A percentile compares a stretch with the other conserved stretches of the same genome.
Conservation (phyloP, 2,888 invertebrate genomes). For the Diplolepis rosae region DNA sequence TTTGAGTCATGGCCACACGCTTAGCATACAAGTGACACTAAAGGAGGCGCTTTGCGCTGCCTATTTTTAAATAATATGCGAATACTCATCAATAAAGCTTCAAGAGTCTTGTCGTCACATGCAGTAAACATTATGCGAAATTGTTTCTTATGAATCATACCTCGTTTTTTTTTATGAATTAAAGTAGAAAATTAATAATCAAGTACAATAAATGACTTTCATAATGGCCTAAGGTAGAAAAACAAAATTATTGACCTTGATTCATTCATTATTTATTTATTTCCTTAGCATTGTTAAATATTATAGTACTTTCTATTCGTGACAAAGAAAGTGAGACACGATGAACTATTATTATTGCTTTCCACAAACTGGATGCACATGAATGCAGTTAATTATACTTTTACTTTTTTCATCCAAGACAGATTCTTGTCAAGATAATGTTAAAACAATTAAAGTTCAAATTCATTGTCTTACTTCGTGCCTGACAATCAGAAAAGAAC, state of each 20-base stretch:
- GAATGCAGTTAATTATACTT: slow-evolving; percentile 16
- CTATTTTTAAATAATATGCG: slow-evolving; percentile 22
- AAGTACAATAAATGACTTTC: too few species aligned
- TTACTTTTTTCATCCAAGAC: slow-evolving; percentile 23
- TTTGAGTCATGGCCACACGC: slow-evolving; percentile 22
- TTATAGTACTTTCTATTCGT: slow-evolving; percentile 1
- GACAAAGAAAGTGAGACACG: slow-evolving; percentile 7
- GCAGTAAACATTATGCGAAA: background rate
- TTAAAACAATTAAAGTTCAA: slow-evolving; percentile 16
- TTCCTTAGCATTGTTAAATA: background rate
- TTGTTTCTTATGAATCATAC: background rate
- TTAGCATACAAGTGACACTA: slow-evolving; percentile 26
- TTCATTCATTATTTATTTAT: background rate
- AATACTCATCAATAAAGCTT: slow-evolving; percentile 24
- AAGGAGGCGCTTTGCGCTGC: background rate
- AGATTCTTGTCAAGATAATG: slow-evolving; percentile 15
- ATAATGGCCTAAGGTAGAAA: too few species aligned
- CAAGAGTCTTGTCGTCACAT: background rate
- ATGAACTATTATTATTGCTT: background rate
- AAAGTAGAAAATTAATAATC: too few species aligned
- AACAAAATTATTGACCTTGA: background rate
- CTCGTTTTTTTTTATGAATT: too few species aligned
- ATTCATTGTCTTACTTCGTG: background rate
- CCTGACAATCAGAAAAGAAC: slow-evolving; percentile 27
- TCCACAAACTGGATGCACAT: background rate